Conservation (phyloP, 2,888 invertebrate genomes). For the Seira musarum region DNA sequence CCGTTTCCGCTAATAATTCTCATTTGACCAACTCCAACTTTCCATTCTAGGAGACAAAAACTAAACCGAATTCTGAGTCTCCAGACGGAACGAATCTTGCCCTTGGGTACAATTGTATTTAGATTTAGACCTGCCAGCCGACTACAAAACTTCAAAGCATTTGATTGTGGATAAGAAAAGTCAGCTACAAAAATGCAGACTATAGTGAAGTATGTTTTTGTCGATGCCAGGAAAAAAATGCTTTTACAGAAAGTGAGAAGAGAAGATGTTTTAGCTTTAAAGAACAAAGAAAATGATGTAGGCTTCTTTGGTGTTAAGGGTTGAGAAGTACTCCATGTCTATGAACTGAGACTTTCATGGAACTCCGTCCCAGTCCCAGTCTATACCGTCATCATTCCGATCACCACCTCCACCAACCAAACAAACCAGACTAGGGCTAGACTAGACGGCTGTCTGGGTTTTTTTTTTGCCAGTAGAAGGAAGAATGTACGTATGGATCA, state of each 20-base stretch:
- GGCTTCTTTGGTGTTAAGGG: no score
- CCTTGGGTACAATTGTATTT: no score
- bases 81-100: no score
- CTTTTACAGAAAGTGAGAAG: background rate
- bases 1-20: no score
- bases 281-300: no score
- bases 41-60: no score
- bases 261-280: no score
- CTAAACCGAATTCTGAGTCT: no score
- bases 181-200: background rate
- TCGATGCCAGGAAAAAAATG: background rate
- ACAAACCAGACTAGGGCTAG: background rate
- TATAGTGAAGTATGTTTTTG: background rate
- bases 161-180: conserved; percentile 5
- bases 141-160: conserved; percentile 15
- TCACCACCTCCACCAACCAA: conserved; percentile 15
- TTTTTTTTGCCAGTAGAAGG: conserved; percentile 17
- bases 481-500: background rate
- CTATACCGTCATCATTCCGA: conserved; percentile 24
- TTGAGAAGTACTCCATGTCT: background rate
- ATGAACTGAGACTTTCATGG: conserved; percentile 28
- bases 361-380: conserved; percentile 27
- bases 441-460: conserved; percentile 46
- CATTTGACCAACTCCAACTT: no score
- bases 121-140: no score